Evolutionary conservation across 1,140 invertebrate species (phyloP).

Genomic region (Drosophila bocki): DNA sequence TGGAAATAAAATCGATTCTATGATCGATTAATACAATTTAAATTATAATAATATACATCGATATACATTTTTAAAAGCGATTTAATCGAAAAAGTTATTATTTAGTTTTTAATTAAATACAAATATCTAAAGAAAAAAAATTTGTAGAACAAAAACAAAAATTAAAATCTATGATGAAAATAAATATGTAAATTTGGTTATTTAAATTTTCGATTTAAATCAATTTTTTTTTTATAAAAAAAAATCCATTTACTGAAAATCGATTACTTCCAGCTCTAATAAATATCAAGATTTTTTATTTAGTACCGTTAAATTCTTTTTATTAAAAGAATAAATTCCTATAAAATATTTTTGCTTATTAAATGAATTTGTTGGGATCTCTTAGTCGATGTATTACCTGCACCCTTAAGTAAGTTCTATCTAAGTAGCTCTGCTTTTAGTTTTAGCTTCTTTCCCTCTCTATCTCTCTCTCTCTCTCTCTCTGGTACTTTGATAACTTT

Average conservation of each 20-base stretch:
- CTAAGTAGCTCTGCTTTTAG: background rate
- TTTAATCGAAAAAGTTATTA: too few relatives aligned
- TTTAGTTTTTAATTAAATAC: too few relatives aligned
- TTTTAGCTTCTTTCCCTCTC: background rate
- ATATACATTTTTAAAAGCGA: too few relatives aligned
- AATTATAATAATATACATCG: too few relatives aligned
- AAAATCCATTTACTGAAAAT: too few relatives aligned
- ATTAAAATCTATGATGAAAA: too few relatives aligned
- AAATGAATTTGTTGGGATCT: background rate
- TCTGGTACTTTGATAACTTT: background rate
- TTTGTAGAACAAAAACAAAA: too few relatives aligned
- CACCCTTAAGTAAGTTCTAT: background rate
- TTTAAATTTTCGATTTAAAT: too few relatives aligned
- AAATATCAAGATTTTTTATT: background rate
- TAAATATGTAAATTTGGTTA: too few relatives aligned
- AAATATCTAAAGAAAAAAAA: too few relatives aligned
- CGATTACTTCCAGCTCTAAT: background rate
- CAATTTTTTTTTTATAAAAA: too few relatives aligned
- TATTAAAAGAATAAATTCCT: background rate
- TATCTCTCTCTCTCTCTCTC: background rate
- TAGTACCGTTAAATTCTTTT: background rate
- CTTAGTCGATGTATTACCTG: background rate
- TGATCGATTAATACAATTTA: too few relatives aligned
- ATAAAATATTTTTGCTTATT: background rate
- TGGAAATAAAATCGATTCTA: background rate